A percentile compares a stretch with the other conserved stretches of the same genome.
These are phyloP conservation scores for Acanthosepion esculentum DNA, from an alignment of 2,888 invertebrate species.

Conservation along the genomic window DNA sequence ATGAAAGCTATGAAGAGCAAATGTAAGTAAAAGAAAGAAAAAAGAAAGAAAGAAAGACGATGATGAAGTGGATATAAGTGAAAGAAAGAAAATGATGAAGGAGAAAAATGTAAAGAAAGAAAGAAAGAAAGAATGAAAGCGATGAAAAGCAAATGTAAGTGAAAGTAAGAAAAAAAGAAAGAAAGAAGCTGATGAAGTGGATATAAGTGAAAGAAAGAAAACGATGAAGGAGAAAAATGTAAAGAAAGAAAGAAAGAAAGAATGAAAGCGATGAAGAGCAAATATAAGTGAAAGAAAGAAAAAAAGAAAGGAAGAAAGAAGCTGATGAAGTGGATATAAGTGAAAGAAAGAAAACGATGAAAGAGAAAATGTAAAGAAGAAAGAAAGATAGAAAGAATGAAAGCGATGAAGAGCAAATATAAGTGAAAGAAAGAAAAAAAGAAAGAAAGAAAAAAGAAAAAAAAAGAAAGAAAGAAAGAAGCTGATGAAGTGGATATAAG, in stretches of 20 bases:
- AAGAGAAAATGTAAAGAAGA: no score
- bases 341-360: no score
- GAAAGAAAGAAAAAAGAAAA: background rate
- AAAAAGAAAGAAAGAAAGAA: background rate
- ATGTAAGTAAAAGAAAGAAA: background rate
- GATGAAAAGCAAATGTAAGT: no score
- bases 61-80: no score
- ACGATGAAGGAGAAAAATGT: no score
- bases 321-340: no score
- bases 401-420: background rate
- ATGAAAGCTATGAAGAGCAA: no score
- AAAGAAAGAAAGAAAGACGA: background rate
- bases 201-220: background rate
- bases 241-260: background rate
- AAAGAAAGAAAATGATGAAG: no score
- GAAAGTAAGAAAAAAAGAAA: background rate
- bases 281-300: no score
- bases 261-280: no score
- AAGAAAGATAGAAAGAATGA: background rate
- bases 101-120: background rate
- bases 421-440: background rate
- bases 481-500: background rate
- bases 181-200: no score
- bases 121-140: accelerated
- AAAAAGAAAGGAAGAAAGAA: background rate